Percentiles rank a stretch among this genome's conserved stretches.
Evolutionary conservation across 1,140 invertebrate species (phyloP).

Genomic region (Coelopa frigida): DNA sequence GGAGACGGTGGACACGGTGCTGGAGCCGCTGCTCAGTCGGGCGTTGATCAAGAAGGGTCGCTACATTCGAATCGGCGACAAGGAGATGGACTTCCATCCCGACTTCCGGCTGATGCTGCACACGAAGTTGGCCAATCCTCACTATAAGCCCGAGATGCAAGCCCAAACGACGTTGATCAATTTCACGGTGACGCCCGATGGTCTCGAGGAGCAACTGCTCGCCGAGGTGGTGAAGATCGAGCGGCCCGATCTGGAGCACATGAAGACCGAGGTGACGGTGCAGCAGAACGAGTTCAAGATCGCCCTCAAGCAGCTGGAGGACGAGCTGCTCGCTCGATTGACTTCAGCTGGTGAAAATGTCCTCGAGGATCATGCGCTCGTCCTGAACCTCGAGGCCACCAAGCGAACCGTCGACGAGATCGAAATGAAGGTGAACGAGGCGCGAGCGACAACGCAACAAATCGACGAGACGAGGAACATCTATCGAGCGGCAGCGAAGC

Average conservation of each 20-base stretch:
- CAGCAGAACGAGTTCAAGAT: constrained; percentile 96
- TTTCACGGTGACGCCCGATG: constrained; percentile 90
- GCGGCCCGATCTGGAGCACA: constrained; percentile 80
- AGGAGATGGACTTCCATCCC: constrained; percentile 82
- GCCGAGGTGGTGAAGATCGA: constrained; percentile 93
- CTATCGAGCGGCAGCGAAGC: constrained; percentile 77
- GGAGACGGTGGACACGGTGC: constrained; percentile 81
- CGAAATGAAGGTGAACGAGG: constrained; percentile 78
- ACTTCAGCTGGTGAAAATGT: constrained; percentile 87
- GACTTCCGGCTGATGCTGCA: constrained; percentile 84
- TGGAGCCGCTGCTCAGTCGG: constrained; percentile 81
- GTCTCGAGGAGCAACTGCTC: constrained; percentile 88
- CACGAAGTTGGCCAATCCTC: constrained; percentile 91
- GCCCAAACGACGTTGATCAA: constrained; percentile 93
- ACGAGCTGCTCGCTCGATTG: constrained; percentile 75
- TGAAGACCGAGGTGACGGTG: constrained; percentile 71
- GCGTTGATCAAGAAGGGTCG: constrained; percentile 80
- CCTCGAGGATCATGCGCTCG: constrained; percentile 79
- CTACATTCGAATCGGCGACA: constrained; percentile 75
- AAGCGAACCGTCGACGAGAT: constrained; percentile 90
- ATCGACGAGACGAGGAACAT: constrained; percentile 87
- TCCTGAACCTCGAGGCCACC: constrained; percentile 89
- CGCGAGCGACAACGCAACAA: constrained; percentile 73
- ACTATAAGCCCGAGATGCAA: constrained; percentile 96
- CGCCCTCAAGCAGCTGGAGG: constrained; percentile 81